phyloP scores from a whole-genome alignment of 2,888 invertebrate species.

The Hirtodrosophila trivittata region DNA sequence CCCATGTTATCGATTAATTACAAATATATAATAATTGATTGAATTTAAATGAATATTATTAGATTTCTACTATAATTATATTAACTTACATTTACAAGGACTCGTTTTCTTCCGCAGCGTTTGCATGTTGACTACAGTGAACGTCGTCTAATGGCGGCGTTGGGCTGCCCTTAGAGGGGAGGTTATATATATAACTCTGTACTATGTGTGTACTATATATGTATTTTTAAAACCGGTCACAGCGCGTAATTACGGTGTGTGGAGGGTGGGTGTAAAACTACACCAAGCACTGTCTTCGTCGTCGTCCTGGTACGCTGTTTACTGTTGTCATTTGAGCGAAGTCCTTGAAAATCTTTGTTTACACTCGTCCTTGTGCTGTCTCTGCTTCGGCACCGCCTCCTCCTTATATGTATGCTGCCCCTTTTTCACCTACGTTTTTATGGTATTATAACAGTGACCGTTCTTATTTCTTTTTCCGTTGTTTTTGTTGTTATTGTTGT shows the following conservation, averaged over 20 bases:
- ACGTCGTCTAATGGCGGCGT: conserved; percentile 68
- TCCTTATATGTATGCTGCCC: background rate
- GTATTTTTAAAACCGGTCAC: conserved; percentile 32
- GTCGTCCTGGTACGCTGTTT: conserved; percentile 27
- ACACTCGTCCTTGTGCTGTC: conserved; percentile 25
- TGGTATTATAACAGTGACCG: conserved; percentile 8
- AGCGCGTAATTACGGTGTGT: conserved; percentile 20
- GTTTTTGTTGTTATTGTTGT: conserved; percentile 45
- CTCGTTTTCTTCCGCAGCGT: conserved; percentile 96
- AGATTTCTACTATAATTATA: no score
- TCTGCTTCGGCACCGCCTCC: conserved; percentile 18
- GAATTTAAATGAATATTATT: background rate
- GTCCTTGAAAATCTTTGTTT: conserved; percentile 21
- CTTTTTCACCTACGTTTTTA: background rate
- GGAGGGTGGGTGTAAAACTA: conserved; percentile 34
- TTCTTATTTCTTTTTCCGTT: background rate
- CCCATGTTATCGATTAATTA: background rate
- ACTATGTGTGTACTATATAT: conserved; percentile 16
- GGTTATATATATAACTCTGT: no score
- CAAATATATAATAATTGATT: background rate
- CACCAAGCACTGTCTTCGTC: conserved; percentile 14
- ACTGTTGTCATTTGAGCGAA: conserved; percentile 43
- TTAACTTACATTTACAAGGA: conserved; percentile 95
- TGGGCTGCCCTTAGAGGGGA: conserved; percentile 34
- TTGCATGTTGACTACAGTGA: conserved; percentile 88